Evolutionary conservation across 2,797 vertebrate genomes (phyloP).

Genomic region (Rhadinocentrus ornatus): DNA sequence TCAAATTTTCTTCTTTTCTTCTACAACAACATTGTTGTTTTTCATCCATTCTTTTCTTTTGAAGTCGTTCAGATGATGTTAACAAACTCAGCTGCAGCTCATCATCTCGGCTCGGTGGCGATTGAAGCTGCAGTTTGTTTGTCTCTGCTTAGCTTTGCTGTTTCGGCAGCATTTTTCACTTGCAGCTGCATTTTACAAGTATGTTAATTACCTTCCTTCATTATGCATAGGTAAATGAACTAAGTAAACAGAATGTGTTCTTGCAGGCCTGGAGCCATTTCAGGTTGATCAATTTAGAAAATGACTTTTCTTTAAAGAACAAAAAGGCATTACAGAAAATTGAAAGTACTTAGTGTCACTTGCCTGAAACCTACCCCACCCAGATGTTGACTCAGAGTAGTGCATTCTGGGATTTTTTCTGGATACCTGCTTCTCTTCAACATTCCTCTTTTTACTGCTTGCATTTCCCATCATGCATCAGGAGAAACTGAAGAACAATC

Average conservation of each 20-base stretch:
- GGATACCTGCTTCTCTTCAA: background rate
- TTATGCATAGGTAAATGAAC: slow-evolving; percentile 37
- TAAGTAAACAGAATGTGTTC: slow-evolving; percentile 14
- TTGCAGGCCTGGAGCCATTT: background rate
- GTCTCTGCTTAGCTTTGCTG: slow-evolving; percentile 20
- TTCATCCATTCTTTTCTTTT: slow-evolving; percentile 9
- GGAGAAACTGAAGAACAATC: slow-evolving; percentile 1
- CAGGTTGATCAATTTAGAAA: slow-evolving; percentile 5
- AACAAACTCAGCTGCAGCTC: background rate
- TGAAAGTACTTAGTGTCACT: too few relatives aligned
- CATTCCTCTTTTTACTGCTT: slow-evolving; percentile 4
- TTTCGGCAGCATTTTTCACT: slow-evolving; percentile 15
- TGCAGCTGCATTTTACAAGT: slow-evolving; percentile 35
- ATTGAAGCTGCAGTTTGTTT: background rate
- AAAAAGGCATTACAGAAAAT: too few relatives aligned
- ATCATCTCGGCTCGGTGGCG: too few relatives aligned
- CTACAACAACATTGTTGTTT: background rate
- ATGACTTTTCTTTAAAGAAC: background rate
- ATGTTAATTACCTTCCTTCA: slow-evolving; percentile 50
- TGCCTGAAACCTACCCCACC: too few relatives aligned
- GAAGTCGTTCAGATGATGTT: slow-evolving; percentile 3
- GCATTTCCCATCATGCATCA: slow-evolving; percentile 38
- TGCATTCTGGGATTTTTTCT: too few relatives aligned
- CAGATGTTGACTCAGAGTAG: too few relatives aligned
- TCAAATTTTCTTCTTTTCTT: background rate